These are phyloP conservation scores for Origma solitaria DNA, from an alignment of 2,113 vertebrate genomes.

Conservation along the genomic window DNA sequence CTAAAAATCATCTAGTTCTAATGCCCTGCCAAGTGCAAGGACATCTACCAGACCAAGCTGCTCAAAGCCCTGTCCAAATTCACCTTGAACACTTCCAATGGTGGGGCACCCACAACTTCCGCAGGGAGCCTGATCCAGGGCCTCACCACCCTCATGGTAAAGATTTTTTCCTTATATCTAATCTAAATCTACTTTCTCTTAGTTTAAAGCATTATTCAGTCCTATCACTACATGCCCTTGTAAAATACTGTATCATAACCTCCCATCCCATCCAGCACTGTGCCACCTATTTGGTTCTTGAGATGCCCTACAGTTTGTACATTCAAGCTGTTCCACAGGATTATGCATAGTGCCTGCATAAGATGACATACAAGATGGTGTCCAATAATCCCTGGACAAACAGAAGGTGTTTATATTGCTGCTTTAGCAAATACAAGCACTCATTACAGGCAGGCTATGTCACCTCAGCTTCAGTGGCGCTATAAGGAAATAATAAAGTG, in stretches of 20 bases:
- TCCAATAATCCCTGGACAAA: not conserved
- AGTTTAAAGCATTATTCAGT: not conserved
- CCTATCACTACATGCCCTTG: not conserved
- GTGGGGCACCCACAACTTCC: not conserved
- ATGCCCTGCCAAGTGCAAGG: not conserved
- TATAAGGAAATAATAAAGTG: not conserved
- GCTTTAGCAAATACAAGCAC: not conserved
- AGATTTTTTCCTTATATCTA: not conserved
- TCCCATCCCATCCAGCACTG: not conserved
- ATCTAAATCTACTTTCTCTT: not conserved
- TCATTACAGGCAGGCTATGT: not conserved
- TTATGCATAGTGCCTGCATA: not conserved
- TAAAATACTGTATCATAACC: not conserved
- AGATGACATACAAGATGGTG: not conserved
- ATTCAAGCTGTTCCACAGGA: not conserved
- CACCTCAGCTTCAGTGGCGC: not conserved
- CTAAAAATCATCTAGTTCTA: not conserved
- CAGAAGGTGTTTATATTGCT: not conserved
- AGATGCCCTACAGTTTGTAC: not conserved
- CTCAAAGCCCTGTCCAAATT: not conserved
- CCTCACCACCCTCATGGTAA: not conserved
- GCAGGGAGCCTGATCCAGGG: not conserved
- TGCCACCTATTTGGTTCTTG: not conserved
- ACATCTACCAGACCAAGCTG: not conserved
- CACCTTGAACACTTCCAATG: not conserved